Conservation (phyloP, 2,888 invertebrate genomes). For the Sarcophaga subvicina region DNA sequence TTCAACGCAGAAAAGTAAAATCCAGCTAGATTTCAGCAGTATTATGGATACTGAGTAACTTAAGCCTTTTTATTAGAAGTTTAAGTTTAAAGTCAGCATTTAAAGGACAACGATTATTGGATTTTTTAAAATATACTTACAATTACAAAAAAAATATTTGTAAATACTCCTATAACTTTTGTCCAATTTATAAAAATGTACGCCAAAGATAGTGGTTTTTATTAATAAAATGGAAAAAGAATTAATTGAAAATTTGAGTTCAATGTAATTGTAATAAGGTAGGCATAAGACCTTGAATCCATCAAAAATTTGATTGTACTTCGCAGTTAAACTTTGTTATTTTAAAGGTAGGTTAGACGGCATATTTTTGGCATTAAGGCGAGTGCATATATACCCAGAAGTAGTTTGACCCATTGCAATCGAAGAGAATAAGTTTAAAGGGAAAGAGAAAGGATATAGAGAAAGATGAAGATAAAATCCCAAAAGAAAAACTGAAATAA, state of each 20-base stretch:
- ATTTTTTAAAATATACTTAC: constrained; percentile 28
- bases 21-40: constrained; percentile 64
- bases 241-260: too few species aligned
- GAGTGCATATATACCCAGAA: too few species aligned
- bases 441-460: too few species aligned
- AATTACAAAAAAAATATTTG: background rate
- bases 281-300: background rate
- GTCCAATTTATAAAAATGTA: constrained; percentile 35
- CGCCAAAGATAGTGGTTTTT: constrained; percentile 54
- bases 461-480: too few species aligned
- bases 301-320: too few species aligned
- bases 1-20: constrained; percentile 81
- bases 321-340: too few species aligned
- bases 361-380: too few species aligned
- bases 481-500: too few species aligned
- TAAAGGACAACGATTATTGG: constrained; percentile 33
- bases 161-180: constrained; percentile 17
- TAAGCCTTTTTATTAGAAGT: constrained; percentile 17
- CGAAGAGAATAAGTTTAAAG: too few species aligned
- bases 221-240: constrained; percentile 2
- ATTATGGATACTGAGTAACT: constrained; percentile 1
- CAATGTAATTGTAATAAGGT: too few species aligned
- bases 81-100: constrained; percentile 38
- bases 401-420: too few species aligned
- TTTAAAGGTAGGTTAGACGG: too few species aligned